Evolutionary conservation across 2,888 invertebrate species (phyloP).

Genomic region (Sialis lutaria): DNA sequence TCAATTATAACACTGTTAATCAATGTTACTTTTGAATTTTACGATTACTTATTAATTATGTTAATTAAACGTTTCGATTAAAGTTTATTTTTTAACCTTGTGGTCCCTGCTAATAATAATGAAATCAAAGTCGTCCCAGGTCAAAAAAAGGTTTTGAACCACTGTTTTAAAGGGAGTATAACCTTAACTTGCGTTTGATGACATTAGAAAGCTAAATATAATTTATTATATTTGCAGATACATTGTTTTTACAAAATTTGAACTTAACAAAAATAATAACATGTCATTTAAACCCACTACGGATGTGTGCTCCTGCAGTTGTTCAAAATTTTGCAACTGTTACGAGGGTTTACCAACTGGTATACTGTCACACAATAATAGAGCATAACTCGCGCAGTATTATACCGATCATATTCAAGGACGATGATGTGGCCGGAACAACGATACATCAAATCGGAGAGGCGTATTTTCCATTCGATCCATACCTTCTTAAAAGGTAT

Average conservation of each 20-base stretch:
- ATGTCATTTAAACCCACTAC: slow-evolving; percentile 73
- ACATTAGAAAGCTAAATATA: neutral
- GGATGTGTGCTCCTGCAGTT: slow-evolving; percentile 60
- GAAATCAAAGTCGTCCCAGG: too few species aligned
- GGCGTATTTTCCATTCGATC: slow-evolving; percentile 82
- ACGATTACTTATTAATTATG: too few species aligned
- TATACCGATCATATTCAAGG: slow-evolving; percentile 36
- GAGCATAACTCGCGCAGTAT: slow-evolving; percentile 59
- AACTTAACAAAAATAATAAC: slow-evolving; percentile 77
- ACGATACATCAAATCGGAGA: slow-evolving; percentile 26
- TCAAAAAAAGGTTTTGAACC: too few species aligned
- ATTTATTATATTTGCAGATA: slow-evolving; percentile 36
- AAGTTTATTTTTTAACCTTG: too few species aligned
- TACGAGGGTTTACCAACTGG: slow-evolving; percentile 70
- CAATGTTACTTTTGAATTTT: too few species aligned
- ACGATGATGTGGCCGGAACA: slow-evolving; percentile 24
- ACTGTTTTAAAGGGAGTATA: too few species aligned
- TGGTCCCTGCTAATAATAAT: too few species aligned
- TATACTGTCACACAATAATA: slow-evolving; percentile 80
- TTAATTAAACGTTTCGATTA: too few species aligned
- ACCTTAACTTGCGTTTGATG: too few species aligned
- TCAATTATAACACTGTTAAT: too few species aligned
- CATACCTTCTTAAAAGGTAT: slow-evolving; percentile 56
- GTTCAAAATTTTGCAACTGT: slow-evolving; percentile 67
- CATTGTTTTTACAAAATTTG: slow-evolving; percentile 61